These are phyloP conservation scores for Adelognathus sp. DNA, from an alignment of 2,888 invertebrate species.

Conservation along the genomic window DNA sequence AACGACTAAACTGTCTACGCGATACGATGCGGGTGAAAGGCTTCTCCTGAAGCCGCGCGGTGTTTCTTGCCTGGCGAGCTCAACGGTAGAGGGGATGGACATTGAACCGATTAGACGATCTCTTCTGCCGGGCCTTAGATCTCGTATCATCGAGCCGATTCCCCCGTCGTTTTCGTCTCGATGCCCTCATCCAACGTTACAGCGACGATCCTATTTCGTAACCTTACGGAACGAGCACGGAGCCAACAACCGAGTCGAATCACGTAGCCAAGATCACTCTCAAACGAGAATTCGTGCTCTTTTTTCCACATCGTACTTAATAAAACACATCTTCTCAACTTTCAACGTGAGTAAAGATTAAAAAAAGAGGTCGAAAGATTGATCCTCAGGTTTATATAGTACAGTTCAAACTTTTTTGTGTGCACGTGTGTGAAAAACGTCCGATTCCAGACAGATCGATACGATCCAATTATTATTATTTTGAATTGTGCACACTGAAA, in stretches of 20 bases:
- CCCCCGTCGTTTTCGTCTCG: background rate
- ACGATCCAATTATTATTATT: background rate
- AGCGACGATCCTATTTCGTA: slow-evolving; percentile 33
- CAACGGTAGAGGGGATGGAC: slow-evolving; percentile 52
- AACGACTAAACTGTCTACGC: background rate
- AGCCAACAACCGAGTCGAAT: background rate
- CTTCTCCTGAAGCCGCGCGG: background rate
- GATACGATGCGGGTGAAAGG: slow-evolving; percentile 12
- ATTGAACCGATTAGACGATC: slow-evolving; percentile 66
- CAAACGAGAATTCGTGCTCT: background rate
- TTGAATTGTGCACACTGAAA: background rate
- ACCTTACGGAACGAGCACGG: background rate
- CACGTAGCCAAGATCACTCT: background rate
- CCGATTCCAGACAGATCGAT: background rate
- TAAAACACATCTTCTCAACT: background rate
- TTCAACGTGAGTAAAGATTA: background rate
- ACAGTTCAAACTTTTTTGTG: background rate
- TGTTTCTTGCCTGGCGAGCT: background rate
- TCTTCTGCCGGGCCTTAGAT: slow-evolving; percentile 29
- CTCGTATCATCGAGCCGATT: slow-evolving; percentile 2
- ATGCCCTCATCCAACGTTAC: background rate
- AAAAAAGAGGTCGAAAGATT: background rate
- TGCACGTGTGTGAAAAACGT: background rate
- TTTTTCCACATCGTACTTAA: background rate
- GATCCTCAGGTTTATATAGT: no score